Base-by-base conservation (phyloP, 2,888 invertebrate species). In the Venustoraphidia nigricollis region DNA sequence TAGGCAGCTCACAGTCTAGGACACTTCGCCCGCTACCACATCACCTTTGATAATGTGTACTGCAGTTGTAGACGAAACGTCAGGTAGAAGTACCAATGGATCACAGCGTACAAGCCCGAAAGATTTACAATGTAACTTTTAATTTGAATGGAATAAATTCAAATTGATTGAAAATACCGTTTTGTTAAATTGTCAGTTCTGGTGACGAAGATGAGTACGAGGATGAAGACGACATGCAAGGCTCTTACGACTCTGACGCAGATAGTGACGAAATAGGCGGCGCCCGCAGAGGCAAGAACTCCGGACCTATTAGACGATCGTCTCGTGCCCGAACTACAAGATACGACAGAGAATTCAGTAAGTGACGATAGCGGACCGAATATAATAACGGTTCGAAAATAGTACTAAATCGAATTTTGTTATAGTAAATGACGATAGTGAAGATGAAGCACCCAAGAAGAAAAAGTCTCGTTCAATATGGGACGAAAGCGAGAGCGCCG, bases 381-480 rank as follows among this genome's bases (percentile, higher is more conserved):
- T 41, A 10, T n/a, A n/a, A n/a, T n/a, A 8, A 3, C 11, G 13
- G 8, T 14, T 37, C 2, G 5, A 10, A 37, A 13, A 10, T 37
- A 36, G 35, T 38, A 10, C 5, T 14, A 9, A 17, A 10, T 45
- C n/a, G 13, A 38, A 11, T 38, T 11, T 41, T 42, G 37, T 10
- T 49, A 62, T 68, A 14, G 66, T 73, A 49, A 72, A 79, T 50
- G 71, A 72, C 50, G 68, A 66, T 52, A 75, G 76, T 46, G 75
- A 74, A n/a, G 74, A 75, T 52, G 71, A 72, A 48, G 66, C 66
- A 4, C 71, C 73, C 13, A 70, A 71, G 50, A 66, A 69, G 47
- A 75, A 73, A 57, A 77, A 77, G 52, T 76, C 74, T 48, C 71
- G 72, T 54, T 71, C 73, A 0, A 69, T 71, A 49, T 78, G 76